Conservation (phyloP, 2,888 invertebrate species). For the Melikaiella ostensackeni region DNA sequence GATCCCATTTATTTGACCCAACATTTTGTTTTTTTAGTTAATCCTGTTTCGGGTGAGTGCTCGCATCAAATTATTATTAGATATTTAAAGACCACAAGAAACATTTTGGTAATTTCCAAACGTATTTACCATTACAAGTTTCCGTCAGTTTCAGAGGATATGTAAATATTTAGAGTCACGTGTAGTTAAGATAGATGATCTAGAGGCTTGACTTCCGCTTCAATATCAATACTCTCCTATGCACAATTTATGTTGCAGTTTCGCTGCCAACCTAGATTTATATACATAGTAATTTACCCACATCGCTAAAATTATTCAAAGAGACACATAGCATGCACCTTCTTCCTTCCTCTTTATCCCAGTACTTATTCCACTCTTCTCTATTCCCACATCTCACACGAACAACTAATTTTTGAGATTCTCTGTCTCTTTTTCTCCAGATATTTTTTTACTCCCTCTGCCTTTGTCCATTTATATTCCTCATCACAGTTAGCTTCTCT, state of each 20-base stretch:
- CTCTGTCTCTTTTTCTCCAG: no score
- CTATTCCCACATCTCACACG: no score
- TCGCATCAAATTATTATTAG: neutral
- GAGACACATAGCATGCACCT: no score
- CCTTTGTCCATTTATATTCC: no score
- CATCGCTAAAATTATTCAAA: neutral
- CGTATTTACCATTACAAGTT: neutral
- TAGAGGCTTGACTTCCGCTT: conserved; percentile 12
- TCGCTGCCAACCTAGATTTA: neutral
- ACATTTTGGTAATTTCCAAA: conserved; percentile 1
- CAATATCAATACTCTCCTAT: conserved; percentile 13
- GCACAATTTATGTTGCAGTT: neutral
- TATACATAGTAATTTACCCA: neutral
- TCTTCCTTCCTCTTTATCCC: no score
- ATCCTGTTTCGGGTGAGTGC: neutral
- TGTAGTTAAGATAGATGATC: conserved; percentile 3
- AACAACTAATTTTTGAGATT: no score
- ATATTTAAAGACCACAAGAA: neutral
- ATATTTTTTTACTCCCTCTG: no score
- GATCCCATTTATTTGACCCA: no score
- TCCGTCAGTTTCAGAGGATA: conserved; percentile 2
- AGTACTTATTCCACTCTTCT: no score
- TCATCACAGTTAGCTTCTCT: no score
- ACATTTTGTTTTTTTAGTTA: neutral
- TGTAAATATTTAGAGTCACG: conserved; percentile 34